Evolutionary conservation across 2,797 vertebrate species (phyloP), one percentile per base, ranked within the genome.

Genomic region (Acipenser ruthenus): DNA sequence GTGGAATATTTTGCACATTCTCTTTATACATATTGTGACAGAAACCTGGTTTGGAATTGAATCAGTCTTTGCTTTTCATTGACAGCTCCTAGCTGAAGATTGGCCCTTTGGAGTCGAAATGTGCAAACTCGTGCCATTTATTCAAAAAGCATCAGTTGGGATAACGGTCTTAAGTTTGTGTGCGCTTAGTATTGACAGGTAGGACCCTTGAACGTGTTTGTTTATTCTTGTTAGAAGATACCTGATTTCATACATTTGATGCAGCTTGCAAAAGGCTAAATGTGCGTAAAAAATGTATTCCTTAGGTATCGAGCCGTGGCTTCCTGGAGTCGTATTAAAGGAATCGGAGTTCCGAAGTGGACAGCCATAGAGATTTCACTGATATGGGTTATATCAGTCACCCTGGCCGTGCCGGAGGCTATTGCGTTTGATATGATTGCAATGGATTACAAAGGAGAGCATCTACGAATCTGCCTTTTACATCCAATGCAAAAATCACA

Each of bases 101-200:
- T 98, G 96, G 95, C 94, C 93, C 0, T 96, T 98, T 2, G 95
- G 94, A 70, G 83, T 86, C 0, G 85, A 83, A 71, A 77, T 97
- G 83, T 97, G 95, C 80, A 98, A 98, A 85, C 84, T 97, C 13
- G 87, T 98, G 49, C 95, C 95, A 60, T 97, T 97, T 82, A 87
- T 98, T 71, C 95, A 97, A 81, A 97, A 98, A 77, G 90, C 90
- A 4, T 95, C 94, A 0, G 93, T 97, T 70, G 95, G 96, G 66
- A 94, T 98, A 77, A 96, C 94, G 0, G 94, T 93, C 70, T 68
- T 98, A 77, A 97, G 95, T 72, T 86, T 97, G 49, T 97, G 94
- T 62, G 94, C 94, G 61, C 82, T 96, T 72, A 96, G 94, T 75
- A 91, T 96, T 79, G 95, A 95, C 80, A 95, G 95, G 95, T 95